Conservation (phyloP, 2,888 invertebrate genomes). For the Athalia cordata region DNA sequence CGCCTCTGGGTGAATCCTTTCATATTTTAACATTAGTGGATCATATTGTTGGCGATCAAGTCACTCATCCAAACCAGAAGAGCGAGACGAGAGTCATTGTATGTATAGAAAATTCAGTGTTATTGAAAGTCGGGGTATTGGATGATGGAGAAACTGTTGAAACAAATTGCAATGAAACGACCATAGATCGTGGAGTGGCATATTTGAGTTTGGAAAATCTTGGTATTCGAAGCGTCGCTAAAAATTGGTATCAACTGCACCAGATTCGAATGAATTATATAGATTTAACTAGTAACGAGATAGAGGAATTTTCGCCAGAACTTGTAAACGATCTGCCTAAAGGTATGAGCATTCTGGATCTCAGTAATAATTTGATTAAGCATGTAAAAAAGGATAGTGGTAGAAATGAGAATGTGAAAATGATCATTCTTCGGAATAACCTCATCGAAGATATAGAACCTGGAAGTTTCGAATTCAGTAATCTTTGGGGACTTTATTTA, state of each 20-base stretch:
- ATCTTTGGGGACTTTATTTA: constrained; percentile 56
- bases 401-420: constrained; percentile 63
- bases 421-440: constrained; percentile 69
- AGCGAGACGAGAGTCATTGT: background rate
- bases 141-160: constrained; percentile 48
- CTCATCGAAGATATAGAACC: constrained; percentile 67
- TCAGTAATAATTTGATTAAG: constrained; percentile 55
- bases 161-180: constrained; percentile 51
- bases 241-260: constrained; percentile 61
- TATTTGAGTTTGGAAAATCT: constrained; percentile 51
- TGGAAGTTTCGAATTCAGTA: constrained; percentile 69
- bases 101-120: constrained; percentile 39
- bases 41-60: constrained; percentile 46
- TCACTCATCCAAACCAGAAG: background rate
- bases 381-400: constrained; percentile 55
- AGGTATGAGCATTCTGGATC: constrained; percentile 53
- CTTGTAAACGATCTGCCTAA: constrained; percentile 60
- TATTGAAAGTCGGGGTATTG: constrained; percentile 50
- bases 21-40: constrained; percentile 47
- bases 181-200: constrained; percentile 45
- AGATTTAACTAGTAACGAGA: constrained; percentile 58
- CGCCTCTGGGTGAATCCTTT: too few relatives aligned
- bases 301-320: constrained; percentile 58
- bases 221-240: constrained; percentile 57
- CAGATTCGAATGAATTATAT: constrained; percentile 51